phyloP scores from a whole-genome alignment of 1,140 invertebrate species.

The Lordiphosa stackelbergi region DNA sequence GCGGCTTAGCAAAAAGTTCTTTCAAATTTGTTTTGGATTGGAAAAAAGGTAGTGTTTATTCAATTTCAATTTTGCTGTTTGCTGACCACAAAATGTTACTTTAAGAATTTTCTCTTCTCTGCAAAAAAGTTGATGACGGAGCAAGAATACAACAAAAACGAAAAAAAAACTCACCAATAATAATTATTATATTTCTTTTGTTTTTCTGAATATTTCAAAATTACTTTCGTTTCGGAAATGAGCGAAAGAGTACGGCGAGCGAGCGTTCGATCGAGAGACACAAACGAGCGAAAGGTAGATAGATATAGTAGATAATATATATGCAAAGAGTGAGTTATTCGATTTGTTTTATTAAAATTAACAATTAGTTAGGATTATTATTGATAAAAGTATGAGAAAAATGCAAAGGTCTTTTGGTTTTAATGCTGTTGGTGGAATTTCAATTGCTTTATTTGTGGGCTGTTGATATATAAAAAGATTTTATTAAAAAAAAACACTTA shows the following conservation, averaged over 20 bases:
- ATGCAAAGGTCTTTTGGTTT: conserved; percentile 54
- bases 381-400: conserved; percentile 46
- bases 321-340: conserved; percentile 57
- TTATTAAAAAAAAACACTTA: conserved; percentile 54
- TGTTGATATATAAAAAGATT: conserved; percentile 18
- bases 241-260: conserved; percentile 70
- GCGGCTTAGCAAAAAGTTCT: conserved; percentile 23
- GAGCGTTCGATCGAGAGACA: conserved; percentile 63
- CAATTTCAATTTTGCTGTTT: conserved; percentile 1
- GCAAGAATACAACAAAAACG: conserved; percentile 55
- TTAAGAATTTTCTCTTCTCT: conserved; percentile 45
- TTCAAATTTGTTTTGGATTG: too few relatives aligned
- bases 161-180: conserved; percentile 64
- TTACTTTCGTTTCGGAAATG: conserved; percentile 37
- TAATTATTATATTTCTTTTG: too few relatives aligned
- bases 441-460: conserved; percentile 52
- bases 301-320: conserved; percentile 33
- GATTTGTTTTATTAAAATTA: conserved; percentile 32
- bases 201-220: conserved; percentile 39
- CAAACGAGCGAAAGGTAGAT: conserved; percentile 65
- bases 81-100: conserved; percentile 47
- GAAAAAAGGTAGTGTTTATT: not conserved
- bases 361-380: conserved; percentile 29
- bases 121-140: conserved; percentile 66
- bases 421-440: conserved; percentile 58